Percentiles rank a stretch among this genome's conserved stretches.
Conservation (phyloP, 2,797 vertebrate genomes). For the Tympanoctomys barrerae region DNA sequence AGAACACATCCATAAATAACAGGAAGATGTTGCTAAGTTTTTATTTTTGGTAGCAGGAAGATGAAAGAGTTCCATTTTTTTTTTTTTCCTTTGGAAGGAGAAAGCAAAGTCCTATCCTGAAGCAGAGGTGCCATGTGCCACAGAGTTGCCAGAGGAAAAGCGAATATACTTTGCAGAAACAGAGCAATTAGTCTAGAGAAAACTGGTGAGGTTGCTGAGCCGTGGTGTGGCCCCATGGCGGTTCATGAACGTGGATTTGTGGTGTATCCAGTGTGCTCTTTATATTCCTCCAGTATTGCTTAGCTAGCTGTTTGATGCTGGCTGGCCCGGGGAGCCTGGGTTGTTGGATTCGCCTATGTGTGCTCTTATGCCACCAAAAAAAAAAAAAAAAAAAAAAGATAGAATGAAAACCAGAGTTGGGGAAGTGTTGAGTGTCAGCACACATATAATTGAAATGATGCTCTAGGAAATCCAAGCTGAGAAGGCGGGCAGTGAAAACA, state of each 20-base stretch:
- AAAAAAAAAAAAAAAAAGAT: slow-evolving; percentile 26
- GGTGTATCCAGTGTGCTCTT: not conserved
- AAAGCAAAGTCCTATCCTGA: not conserved
- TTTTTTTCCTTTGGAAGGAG: slow-evolving; percentile 57
- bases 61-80: not conserved
- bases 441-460: not conserved
- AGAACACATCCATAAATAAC: not conserved
- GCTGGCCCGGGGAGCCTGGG: not conserved
- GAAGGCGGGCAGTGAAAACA: not conserved
- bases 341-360: not conserved
- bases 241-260: not conserved
- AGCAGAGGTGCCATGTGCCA: not conserved
- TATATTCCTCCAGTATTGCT: not conserved
- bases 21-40: not conserved
- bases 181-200: not conserved
- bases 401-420: not conserved
- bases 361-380: slow-evolving; percentile 10
- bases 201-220: not conserved
- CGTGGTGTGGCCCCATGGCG: not conserved
- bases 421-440: not conserved
- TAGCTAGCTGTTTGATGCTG: not conserved
- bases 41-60: slow-evolving; percentile 41
- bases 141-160: not conserved
- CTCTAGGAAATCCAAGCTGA: not conserved
- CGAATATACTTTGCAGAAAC: not conserved